phyloP scores from a whole-genome alignment of 2,113 vertebrate species.

The Mungos mungo region DNA sequence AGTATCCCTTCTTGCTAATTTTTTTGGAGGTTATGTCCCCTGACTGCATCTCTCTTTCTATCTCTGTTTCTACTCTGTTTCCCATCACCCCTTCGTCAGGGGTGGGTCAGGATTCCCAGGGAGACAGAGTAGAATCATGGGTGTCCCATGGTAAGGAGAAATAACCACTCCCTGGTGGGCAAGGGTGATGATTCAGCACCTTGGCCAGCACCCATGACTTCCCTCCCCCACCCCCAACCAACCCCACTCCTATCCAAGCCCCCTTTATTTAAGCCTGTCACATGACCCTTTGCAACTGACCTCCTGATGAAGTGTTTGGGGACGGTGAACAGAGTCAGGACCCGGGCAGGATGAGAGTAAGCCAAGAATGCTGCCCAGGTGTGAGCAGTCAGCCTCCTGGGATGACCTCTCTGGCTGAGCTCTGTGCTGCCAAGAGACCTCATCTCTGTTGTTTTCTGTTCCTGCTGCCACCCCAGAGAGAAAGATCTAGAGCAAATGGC shows the following conservation, averaged over 20 bases:
- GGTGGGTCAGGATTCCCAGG: not conserved
- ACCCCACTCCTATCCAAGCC: too few relatives aligned
- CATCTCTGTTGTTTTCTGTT: slow-evolving; percentile 54
- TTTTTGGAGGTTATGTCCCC: not conserved
- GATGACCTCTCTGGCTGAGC: not conserved
- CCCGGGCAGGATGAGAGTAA: not conserved
- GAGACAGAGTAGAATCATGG: not conserved
- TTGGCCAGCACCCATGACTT: not conserved
- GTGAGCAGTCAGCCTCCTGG: slow-evolving; percentile 1
- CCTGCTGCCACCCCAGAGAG: slow-evolving; percentile 44
- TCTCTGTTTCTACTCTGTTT: not conserved
- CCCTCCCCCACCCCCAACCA: too few relatives aligned
- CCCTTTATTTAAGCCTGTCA: not conserved
- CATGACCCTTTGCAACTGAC: not conserved
- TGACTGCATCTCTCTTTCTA: not conserved
- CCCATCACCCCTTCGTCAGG: not conserved
- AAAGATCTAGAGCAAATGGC: slow-evolving; percentile 12
- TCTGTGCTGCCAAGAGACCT: slow-evolving; percentile 10
- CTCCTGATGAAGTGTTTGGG: not conserved
- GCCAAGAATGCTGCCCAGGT: not conserved
- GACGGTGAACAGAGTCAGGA: not conserved
- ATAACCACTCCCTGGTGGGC: not conserved
- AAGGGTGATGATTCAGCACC: slow-evolving; percentile 41
- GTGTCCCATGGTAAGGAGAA: not conserved
- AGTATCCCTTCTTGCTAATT: not conserved